Percentiles rank a stretch among this genome's conserved stretches.
Conservation (phyloP, 1,140 invertebrate genomes). For the Drosophila albomicans region DNA sequence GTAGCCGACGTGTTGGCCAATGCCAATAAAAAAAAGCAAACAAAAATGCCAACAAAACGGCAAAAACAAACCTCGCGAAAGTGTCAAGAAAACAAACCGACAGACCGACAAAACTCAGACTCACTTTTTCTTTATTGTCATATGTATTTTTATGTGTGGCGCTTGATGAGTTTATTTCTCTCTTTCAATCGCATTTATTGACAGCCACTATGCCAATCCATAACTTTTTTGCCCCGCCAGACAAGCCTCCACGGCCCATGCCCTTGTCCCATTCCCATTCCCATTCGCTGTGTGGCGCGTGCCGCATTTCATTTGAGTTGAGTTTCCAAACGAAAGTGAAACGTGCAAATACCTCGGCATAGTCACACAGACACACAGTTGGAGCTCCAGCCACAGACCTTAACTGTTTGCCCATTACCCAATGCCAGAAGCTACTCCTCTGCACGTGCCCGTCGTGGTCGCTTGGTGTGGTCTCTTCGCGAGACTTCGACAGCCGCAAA, state of each 20-base stretch:
- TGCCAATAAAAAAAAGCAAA: slow-evolving; percentile 49
- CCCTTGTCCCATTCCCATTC: background rate
- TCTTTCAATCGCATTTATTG: slow-evolving; percentile 38
- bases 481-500: slow-evolving; percentile 24
- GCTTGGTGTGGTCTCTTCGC: slow-evolving; percentile 21
- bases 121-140: slow-evolving; percentile 75
- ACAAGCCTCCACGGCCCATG: background rate
- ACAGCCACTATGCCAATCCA: slow-evolving; percentile 37
- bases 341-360: slow-evolving; percentile 69
- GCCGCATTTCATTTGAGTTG: slow-evolving; percentile 33
- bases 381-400: background rate
- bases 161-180: slow-evolving; percentile 70
- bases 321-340: slow-evolving; percentile 66
- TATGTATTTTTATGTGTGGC: slow-evolving; percentile 60
- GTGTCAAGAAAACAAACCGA: slow-evolving; percentile 71
- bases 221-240: slow-evolving; percentile 8
- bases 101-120: slow-evolving; percentile 41
- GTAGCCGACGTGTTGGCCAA: slow-evolving; percentile 70
- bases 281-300: slow-evolving; percentile 34
- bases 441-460: slow-evolving; percentile 39
- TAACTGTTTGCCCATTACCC: slow-evolving; percentile 7
- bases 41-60: slow-evolving; percentile 3
- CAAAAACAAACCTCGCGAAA: slow-evolving; percentile 56
- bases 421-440: slow-evolving; percentile 38
- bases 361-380: slow-evolving; percentile 2